Evolutionary conservation across 2,888 invertebrate species (phyloP).

Genomic region (Amblyjoppa fuscipennis): DNA sequence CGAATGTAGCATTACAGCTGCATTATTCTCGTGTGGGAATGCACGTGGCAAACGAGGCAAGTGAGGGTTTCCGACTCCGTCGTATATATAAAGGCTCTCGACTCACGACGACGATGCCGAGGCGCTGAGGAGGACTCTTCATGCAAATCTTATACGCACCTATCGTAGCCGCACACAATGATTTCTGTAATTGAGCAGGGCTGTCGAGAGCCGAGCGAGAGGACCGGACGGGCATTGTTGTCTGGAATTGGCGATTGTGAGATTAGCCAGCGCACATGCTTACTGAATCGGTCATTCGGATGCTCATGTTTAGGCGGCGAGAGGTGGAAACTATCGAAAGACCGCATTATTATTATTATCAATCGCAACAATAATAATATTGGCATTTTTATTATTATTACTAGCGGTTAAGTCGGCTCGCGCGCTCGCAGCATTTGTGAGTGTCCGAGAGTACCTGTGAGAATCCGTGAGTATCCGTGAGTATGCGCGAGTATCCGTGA

Average conservation of each 20-base stretch:
- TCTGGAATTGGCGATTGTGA: constrained; percentile 66
- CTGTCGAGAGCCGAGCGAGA: constrained; percentile 34
- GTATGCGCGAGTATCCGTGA: no score
- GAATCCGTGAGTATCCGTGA: no score
- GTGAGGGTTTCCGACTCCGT: neutral
- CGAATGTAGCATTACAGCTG: constrained; percentile 26
- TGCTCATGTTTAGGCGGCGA: constrained; percentile 30
- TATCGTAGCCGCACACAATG: constrained; percentile 50
- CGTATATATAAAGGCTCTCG: neutral
- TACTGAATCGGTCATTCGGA: constrained; percentile 39
- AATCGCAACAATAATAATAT: no score
- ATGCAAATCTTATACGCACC: constrained; percentile 55
- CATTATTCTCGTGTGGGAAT: constrained; percentile 55
- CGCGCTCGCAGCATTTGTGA: no score
- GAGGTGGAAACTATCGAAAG: neutral
- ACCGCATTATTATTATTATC: no score
- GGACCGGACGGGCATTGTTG: constrained; percentile 67
- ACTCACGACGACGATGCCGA: neutral
- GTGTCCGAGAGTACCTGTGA: no score
- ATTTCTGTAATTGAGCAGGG: constrained; percentile 63
- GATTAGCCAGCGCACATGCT: constrained; percentile 40
- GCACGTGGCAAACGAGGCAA: constrained; percentile 5
- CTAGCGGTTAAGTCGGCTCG: no score
- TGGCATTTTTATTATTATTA: no score
- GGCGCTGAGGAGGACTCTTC: constrained; percentile 12